A percentile compares a stretch with the other conserved stretches of the same genome.
Evolutionary conservation across 1,140 invertebrate species (phyloP).

Genomic region (Cotesia vestalis): DNA sequence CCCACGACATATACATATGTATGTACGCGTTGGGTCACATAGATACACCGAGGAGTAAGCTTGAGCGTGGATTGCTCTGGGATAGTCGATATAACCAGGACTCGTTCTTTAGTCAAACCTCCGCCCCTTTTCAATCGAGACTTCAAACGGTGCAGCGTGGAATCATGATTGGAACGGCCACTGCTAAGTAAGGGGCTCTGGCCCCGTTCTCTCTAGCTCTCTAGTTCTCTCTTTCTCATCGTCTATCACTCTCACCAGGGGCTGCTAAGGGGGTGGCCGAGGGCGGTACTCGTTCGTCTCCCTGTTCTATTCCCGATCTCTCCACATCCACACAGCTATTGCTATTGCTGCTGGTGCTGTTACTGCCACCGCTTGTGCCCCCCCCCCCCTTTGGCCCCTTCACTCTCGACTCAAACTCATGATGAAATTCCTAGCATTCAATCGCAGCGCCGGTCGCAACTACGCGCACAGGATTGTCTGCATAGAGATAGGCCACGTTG

Average conservation of each 20-base stretch:
- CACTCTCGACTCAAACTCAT: constrained; percentile 57
- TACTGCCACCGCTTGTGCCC: constrained; percentile 4
- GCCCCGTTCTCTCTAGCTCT: constrained; percentile 44
- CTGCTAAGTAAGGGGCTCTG: constrained; percentile 64
- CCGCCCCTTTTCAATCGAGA: constrained; percentile 67
- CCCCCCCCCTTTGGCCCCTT: constrained; percentile 48
- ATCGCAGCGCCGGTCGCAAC: constrained; percentile 61
- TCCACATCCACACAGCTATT: constrained; percentile 19
- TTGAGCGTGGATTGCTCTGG: constrained; percentile 9
- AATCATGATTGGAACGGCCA: constrained; percentile 67
- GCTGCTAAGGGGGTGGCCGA: constrained; percentile 48
- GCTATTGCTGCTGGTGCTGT: no score
- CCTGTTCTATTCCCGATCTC: constrained; percentile 40
- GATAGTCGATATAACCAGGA: constrained; percentile 26
- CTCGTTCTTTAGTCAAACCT: constrained; percentile 67
- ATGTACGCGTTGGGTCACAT: constrained; percentile 22
- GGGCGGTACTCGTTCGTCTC: constrained; percentile 53
- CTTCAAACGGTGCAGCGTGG: constrained; percentile 66
- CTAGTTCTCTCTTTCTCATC: constrained; percentile 29
- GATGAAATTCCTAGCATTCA: constrained; percentile 68
- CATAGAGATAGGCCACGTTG: constrained; percentile 18
- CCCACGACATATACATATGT: constrained; percentile 12
- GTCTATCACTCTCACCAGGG: constrained; percentile 6
- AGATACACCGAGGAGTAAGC: constrained; percentile 10
- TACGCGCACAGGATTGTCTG: constrained; percentile 39